Base-by-base conservation (phyloP, 2,888 invertebrate species). In the Brachypalpus laphriformis region DNA sequence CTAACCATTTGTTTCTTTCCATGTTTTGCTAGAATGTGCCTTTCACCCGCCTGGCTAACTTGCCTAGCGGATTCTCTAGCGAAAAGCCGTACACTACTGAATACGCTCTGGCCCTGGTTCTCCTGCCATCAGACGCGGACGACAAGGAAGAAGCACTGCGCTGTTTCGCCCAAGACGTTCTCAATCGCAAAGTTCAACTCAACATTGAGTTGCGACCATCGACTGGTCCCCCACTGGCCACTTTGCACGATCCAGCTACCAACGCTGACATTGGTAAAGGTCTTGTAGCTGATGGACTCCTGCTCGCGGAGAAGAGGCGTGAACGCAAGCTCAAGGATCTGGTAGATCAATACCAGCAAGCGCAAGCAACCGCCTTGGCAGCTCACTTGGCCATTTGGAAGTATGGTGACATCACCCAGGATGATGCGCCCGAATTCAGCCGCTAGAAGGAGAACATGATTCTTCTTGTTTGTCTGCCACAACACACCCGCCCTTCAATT, bases 301-400 rank as follows among this genome's bases (percentile, higher is more conserved):
- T 98, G 49, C 92, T 98, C 83, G 95, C 96, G 87, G 98, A 98
- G 74, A 93, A 94, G 78, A 93, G 96, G 87, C 95, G 96, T 88
- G 98, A 98, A 90, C 95, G 95, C 87, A 95, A 97, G 88, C 94
- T 98, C 87, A 94, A 95, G 83, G 94, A 95, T 90, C 92, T 98
- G 91, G 95, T 96, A 81, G 93, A 94, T 47, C 97, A 97, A 89
- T 99, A 98, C 92, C 94, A 94, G 90, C 94, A 94, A 75, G 97
- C 98, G 51, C 97, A 98, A 92, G 96, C 97, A 87, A 94, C 94
- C 87, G 99, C 99, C 20, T 96, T 97, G 93, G 95, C 95, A 89
- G 94, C 95, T 88, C 97, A 98, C 91, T 94, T 95, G 89, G 97
- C 96, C 92, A 96, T 99, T 89, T 99, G 99, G 99, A 96, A 97